phyloP scores from a whole-genome alignment of 2,888 invertebrate genomes.

The Uloborus plumipes region DNA sequence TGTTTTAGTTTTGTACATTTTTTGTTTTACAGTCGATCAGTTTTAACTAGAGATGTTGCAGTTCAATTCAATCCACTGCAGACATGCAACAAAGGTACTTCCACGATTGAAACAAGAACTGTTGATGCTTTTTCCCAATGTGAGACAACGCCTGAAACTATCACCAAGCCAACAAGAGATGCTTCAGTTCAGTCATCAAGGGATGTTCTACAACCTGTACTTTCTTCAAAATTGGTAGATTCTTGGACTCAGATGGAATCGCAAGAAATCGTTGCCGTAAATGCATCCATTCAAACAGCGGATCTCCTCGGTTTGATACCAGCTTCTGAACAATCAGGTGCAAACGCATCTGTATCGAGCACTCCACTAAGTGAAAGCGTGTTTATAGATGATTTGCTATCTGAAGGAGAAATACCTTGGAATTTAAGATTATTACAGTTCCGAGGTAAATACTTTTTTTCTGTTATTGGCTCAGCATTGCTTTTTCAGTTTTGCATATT shows the following conservation, averaged over 20 bases:
- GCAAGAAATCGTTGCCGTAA: neutral
- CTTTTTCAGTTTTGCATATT: too few relatives aligned
- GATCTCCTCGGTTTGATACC: neutral
- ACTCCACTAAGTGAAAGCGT: conserved; percentile 51
- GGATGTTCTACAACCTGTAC: too few relatives aligned
- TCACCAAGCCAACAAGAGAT: neutral
- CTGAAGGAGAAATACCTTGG: conserved; percentile 50
- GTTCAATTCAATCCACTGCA: conserved; percentile 27
- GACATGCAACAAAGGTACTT: conserved; percentile 25
- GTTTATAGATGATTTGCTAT: conserved; percentile 48
- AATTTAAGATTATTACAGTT: conserved; percentile 27
- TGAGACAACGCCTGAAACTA: neutral
- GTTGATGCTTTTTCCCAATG: conserved; percentile 24
- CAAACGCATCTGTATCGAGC: conserved; percentile 26
- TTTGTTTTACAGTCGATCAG: neutral
- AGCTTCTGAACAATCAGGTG: conserved; percentile 20
- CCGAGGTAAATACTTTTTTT: conserved; percentile 5
- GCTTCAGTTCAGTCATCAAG: neutral
- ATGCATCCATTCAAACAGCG: conserved; percentile 20
- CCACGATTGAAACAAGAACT: neutral
- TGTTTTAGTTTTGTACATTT: too few relatives aligned
- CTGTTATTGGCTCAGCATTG: too few relatives aligned
- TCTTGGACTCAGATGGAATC: conserved; percentile 17
- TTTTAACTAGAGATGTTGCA: conserved; percentile 43
- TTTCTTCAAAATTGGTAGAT: neutral